These are phyloP conservation scores for Potorous gilbertii DNA, from an alignment of 2,797 vertebrate genomes.

Conservation along the genomic window DNA sequence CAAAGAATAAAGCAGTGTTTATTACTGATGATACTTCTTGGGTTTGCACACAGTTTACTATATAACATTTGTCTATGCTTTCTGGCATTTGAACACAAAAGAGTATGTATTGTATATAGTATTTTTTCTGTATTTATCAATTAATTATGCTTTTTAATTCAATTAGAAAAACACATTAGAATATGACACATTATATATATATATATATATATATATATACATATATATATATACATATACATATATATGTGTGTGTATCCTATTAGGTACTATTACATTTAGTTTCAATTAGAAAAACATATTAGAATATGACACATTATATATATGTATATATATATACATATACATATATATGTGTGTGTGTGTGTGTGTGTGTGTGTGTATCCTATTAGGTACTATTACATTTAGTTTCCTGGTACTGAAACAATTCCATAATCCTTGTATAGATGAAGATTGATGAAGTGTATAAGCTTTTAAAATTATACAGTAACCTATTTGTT, in stretches of 20 bases:
- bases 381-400: not conserved
- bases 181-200: not conserved
- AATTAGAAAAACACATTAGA: not conserved
- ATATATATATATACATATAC: no score
- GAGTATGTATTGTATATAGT: not conserved
- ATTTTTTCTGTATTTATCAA: not conserved
- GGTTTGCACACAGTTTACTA: not conserved
- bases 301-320: no score
- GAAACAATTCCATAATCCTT: not conserved
- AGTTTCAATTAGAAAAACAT: no score
- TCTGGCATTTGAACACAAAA: no score
- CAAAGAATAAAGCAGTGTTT: not conserved
- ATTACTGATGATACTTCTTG: not conserved
- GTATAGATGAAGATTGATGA: not conserved
- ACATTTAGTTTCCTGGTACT: not conserved
- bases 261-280: not conserved
- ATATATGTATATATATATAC: no score
- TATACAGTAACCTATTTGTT: not conserved
- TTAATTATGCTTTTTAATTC: not conserved
- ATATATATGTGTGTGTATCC: no score
- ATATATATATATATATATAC: no score
- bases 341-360: no score
- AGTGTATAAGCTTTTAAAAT: not conserved
- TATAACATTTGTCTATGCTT: not conserved
- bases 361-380: no score